phyloP scores from a whole-genome alignment of 2,797 vertebrate genomes.

The Trematomus bernacchii region DNA sequence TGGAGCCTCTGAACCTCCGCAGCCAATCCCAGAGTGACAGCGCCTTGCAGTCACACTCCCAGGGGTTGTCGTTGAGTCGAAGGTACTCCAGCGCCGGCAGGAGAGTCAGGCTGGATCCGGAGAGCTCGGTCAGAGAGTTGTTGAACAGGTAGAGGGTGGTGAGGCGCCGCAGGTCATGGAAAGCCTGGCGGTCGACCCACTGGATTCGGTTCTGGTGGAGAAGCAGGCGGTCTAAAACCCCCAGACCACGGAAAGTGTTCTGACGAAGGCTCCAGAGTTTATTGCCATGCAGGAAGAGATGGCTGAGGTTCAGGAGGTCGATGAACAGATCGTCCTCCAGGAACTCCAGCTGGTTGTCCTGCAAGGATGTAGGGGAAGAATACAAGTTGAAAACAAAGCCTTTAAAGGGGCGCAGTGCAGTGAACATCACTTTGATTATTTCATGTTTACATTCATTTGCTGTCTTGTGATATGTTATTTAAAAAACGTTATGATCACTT shows the following conservation, averaged over 20 bases:
- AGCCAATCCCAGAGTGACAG: constrained; percentile 97
- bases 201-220: constrained; percentile 96
- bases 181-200: constrained; percentile 93
- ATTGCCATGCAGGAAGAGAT: constrained; percentile 98
- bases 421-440: not conserved
- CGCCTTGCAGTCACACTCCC: constrained; percentile 95
- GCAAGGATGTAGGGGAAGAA: constrained; percentile 11
- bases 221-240: constrained; percentile 93
- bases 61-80: constrained; percentile 95
- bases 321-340: constrained; percentile 97
- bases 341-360: constrained; percentile 96
- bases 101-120: constrained; percentile 89
- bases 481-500: not conserved
- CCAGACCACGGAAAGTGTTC: constrained; percentile 94
- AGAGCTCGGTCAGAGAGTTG: constrained; percentile 93
- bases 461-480: not conserved
- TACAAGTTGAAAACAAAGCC: constrained; percentile 8
- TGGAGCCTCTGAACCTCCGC: constrained; percentile 92
- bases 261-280: constrained; percentile 94
- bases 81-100: constrained; percentile 95
- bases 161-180: constrained; percentile 94
- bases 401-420: not conserved
- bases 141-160: constrained; percentile 98
- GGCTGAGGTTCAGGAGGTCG: constrained; percentile 97
- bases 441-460: not conserved